Evolutionary conservation across 2,113 vertebrate genomes (phyloP).

Genomic region (Litocranius walleri): DNA sequence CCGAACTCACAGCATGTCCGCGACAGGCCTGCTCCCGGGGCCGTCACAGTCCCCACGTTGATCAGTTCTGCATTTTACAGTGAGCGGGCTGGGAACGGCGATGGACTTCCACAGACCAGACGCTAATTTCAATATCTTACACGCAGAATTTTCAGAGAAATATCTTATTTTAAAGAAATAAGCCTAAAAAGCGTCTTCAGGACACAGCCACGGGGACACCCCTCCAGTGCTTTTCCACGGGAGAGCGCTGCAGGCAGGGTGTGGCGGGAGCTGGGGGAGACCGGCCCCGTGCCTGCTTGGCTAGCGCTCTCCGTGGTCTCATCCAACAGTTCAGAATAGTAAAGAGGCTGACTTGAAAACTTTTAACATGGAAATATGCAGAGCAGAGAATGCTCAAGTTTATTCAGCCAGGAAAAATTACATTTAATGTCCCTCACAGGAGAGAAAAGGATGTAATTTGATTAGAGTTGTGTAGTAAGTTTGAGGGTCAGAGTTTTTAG

Average conservation of each 20-base stretch:
- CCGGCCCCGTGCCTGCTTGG: neutral
- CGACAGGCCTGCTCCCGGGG: neutral
- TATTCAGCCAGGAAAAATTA: neutral
- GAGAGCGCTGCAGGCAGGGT: neutral
- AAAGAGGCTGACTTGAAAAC: conserved; percentile 3
- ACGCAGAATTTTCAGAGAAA: neutral
- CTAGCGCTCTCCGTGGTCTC: neutral
- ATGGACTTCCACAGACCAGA: neutral
- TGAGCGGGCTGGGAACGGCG: neutral
- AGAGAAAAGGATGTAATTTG: neutral
- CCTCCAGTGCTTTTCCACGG: neutral
- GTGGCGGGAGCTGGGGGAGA: neutral
- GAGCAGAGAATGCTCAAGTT: neutral
- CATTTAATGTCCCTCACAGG: neutral
- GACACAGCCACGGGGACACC: neutral
- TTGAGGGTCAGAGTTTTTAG: neutral
- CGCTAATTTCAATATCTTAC: neutral
- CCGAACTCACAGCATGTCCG: rapidly evolving
- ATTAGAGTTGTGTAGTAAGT: neutral
- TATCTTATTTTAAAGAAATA: neutral
- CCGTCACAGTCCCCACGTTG: neutral
- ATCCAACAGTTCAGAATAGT: neutral
- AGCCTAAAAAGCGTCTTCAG: neutral
- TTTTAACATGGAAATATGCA: conserved; percentile 20
- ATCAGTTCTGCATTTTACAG: neutral